Evolutionary conservation across 2,797 vertebrate species (phyloP).

Genomic region (Halcyon badia): DNA sequence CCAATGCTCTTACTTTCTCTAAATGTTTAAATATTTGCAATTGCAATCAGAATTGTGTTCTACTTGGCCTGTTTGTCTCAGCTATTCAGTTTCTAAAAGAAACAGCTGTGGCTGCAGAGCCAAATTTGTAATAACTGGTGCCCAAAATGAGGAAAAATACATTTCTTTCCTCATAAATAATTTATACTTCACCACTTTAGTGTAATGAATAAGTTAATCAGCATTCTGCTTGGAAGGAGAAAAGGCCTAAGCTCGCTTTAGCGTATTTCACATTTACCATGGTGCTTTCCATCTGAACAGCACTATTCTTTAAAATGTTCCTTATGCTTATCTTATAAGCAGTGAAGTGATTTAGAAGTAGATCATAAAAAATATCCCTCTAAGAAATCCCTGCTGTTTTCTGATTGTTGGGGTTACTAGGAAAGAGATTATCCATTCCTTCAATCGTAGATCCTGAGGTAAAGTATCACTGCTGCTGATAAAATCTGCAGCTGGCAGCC

Average conservation of each 20-base stretch:
- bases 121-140: background rate
- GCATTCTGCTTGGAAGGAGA: constrained; percentile 14
- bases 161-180: constrained; percentile 41
- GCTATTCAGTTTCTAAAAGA: background rate
- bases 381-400: background rate
- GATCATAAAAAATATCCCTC: background rate
- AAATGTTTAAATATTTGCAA: constrained; percentile 8
- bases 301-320: background rate
- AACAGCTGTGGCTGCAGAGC: constrained; percentile 15
- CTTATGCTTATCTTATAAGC: background rate
- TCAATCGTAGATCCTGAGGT: background rate
- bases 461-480: background rate
- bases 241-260: background rate
- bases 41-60: constrained; percentile 25
- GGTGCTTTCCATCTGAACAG: background rate
- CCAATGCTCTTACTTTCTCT: background rate
- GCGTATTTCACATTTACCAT: background rate
- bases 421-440: background rate
- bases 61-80: constrained; percentile 1
- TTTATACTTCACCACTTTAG: background rate
- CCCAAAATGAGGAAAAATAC: background rate
- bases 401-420: background rate
- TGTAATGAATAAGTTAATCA: constrained; percentile 11
- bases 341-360: background rate
- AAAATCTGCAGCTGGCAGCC: background rate